Percentiles rank a stretch among this genome's conserved stretches.
These are phyloP conservation scores for Ceratothoa steindachneri DNA, from an alignment of 2,888 invertebrate genomes.

Conservation along the genomic window DNA sequence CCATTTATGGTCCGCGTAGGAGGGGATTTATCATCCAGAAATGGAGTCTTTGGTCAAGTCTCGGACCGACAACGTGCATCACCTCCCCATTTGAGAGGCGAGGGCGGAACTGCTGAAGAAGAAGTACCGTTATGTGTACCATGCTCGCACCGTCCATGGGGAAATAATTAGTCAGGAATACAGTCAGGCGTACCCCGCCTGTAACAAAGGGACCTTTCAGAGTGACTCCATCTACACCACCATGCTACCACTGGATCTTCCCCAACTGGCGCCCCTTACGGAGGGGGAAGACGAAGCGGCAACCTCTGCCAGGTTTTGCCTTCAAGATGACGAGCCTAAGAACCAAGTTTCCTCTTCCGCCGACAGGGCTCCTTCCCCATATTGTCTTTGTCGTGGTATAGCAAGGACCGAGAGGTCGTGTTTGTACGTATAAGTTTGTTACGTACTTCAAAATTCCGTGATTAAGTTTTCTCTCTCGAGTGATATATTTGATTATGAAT, in stretches of 20 bases:
- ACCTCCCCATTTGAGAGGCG: constrained; percentile 66
- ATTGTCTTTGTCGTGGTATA: too few relatives aligned
- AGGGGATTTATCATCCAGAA: constrained; percentile 56
- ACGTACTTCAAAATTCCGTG: too few relatives aligned
- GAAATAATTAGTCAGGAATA: constrained; percentile 75
- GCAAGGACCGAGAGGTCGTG: too few relatives aligned
- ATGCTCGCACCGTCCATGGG: constrained; percentile 80
- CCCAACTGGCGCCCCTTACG: constrained; percentile 58
- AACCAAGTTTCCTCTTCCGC: too few relatives aligned
- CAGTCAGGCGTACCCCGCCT: constrained; percentile 63
- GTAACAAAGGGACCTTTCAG: constrained; percentile 66
- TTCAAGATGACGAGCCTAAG: too few relatives aligned
- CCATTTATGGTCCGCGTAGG: constrained; percentile 67
- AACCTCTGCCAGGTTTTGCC: too few relatives aligned
- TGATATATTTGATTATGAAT: too few relatives aligned
- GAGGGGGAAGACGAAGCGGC: constrained; percentile 61
- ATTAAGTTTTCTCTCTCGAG: too few relatives aligned
- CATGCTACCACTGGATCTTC: constrained; percentile 58
- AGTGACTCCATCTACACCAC: constrained; percentile 60
- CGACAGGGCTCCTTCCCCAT: too few relatives aligned
- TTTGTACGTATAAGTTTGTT: too few relatives aligned
- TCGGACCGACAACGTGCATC: constrained; percentile 54
- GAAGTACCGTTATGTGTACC: constrained; percentile 87
- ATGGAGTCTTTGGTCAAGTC: constrained; percentile 57
- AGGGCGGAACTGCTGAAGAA: constrained; percentile 79